These are phyloP conservation scores for Andrena bucephala DNA, from an alignment of 2,888 invertebrate species.

Conservation along the genomic window DNA sequence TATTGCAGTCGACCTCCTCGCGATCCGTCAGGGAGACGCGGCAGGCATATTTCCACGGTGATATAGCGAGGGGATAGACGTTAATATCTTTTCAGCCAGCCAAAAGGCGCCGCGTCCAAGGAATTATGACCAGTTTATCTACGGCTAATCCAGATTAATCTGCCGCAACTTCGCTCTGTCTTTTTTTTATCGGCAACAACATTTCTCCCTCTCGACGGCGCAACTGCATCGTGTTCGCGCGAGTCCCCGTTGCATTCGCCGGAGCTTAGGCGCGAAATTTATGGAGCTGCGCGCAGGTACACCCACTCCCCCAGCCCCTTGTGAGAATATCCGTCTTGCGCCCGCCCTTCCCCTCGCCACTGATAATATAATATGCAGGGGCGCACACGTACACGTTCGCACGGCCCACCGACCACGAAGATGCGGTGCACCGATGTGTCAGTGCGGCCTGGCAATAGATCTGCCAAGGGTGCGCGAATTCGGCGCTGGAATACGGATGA, in stretches of 20 bases:
- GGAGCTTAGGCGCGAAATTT: conserved; percentile 67
- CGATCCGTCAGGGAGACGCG: conserved; percentile 54
- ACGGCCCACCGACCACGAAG: conserved; percentile 48
- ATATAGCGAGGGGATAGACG: conserved; percentile 60
- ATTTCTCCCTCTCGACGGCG: conserved; percentile 46
- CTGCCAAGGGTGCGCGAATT: conserved; percentile 53
- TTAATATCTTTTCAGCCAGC: conserved; percentile 59
- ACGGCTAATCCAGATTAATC: conserved; percentile 71
- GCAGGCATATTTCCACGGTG: conserved; percentile 61
- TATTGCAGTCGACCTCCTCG: conserved; percentile 23
- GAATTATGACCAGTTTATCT: conserved; percentile 69
- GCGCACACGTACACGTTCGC: conserved; percentile 36
- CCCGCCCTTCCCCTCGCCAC: not conserved
- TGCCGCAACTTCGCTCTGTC: conserved; percentile 38
- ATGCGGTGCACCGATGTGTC: conserved; percentile 63
- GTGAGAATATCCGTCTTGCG: conserved; percentile 51
- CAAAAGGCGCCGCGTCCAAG: conserved; percentile 43
- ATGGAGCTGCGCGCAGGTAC: conserved; percentile 55
- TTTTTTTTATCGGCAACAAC: conserved; percentile 69
- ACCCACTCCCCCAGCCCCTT: not conserved
- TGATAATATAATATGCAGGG: conserved; percentile 69
- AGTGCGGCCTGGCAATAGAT: conserved; percentile 63
- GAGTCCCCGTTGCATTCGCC: conserved; percentile 55
- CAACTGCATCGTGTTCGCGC: conserved; percentile 57
- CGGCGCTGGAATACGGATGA: conserved; percentile 69